A percentile compares a stretch with the other conserved stretches of the same genome.
Conservation (phyloP, 2,888 invertebrate genomes). For the Plagiodera versicolora region DNA sequence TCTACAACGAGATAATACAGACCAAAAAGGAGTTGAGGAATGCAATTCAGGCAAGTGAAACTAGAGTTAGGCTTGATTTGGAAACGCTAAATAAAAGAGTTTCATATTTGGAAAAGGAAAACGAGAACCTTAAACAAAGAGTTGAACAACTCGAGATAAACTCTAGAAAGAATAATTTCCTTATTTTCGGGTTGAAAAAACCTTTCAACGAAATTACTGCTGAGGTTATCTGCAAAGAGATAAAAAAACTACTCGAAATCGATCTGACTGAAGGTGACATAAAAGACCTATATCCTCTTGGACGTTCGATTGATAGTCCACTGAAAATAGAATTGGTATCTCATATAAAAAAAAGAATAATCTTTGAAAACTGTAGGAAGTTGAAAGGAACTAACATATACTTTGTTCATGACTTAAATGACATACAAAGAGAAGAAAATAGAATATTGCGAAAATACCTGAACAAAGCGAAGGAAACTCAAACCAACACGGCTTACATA, state of each 20-base stretch:
- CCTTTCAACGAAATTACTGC: not conserved
- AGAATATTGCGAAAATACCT: no score
- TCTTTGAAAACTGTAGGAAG: not conserved
- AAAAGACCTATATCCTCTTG: not conserved
- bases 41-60: no score
- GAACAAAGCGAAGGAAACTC: not conserved
- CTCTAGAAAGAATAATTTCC: constrained; percentile 1
- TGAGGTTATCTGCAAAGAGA: constrained; percentile 5
- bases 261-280: not conserved
- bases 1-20: no score
- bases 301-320: not conserved
- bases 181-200: not conserved
- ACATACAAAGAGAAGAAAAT: constrained; percentile 5
- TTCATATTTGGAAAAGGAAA: constrained; percentile 1
- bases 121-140: not conserved
- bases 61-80: no score
- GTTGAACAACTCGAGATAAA: constrained; percentile 5
- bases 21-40: no score
- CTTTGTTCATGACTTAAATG: constrained; percentile 1
- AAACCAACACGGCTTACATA: not conserved
- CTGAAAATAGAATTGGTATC: not conserved
- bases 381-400: constrained; percentile 1
- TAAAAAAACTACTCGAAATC: not conserved
- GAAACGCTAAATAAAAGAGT: not conserved
- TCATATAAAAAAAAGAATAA: not conserved